Evolutionary conservation across 2,797 vertebrate genomes (phyloP), one percentile per base, ranked within the genome.

Genomic region (Neomorphus geoffroyi): DNA sequence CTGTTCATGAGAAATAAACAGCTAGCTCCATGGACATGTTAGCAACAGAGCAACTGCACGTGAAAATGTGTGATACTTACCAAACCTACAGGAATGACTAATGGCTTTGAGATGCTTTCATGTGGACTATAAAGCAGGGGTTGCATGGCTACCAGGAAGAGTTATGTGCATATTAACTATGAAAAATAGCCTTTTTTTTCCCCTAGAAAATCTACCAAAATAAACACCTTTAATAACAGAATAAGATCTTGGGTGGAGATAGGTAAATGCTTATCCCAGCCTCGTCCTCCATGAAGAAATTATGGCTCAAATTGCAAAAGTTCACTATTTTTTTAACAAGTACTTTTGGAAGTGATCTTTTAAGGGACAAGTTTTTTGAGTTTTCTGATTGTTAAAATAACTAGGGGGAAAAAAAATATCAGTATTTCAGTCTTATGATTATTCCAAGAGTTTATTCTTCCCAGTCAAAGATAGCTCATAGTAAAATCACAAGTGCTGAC

Each of bases 171-270:
- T 21, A 54, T 54, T 78, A 84, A 50, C 37, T 35, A 65, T 13
- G 60, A 95, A 56, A 91, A 85, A 94, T 15, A 96, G 80, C 61
- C 43, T 95, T 93, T n/a, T n/a, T n/a, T n/a, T 54, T 9, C 3
- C 13, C 28, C 32, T 27, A 45, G 82, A 92, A 83, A 74, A 89
- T 56, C 43, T 46, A 74, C 57, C 70, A 70, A 92, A 83, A 65
- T 41, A 64, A 10, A 53, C 10, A 35, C 61, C 18, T 85, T 32
- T 77, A 86, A 46, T 1, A 15, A 26, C 1, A 48, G 13, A 50
- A 2, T 35, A n/a, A 72, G 35, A n/a, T 18, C 11, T 60, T 56
- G 5, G 5, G 26, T 56, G 28, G 9, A 46, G 33, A 56, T n/a
- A 65, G 8, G 17, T 9, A 58, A 80, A 26, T 16, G 28, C 61